A percentile compares a stretch with the other conserved stretches of the same genome.
Evolutionary conservation across 2,797 vertebrate species (phyloP).

Genomic region (Periophthalmus magnuspinnatus): DNA sequence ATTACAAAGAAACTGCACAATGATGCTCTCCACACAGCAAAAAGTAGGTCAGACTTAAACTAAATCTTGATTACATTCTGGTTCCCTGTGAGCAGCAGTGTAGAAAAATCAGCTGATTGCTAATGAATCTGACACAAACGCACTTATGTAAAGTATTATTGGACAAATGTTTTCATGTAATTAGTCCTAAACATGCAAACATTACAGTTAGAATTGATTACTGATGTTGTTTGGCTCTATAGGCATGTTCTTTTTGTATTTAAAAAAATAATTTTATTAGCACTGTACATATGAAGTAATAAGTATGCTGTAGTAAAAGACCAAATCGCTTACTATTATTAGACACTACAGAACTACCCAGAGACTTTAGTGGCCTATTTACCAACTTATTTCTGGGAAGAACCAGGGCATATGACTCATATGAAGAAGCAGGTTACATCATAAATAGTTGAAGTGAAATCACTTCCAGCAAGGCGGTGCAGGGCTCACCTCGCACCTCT

Average conservation of each 20-base stretch:
- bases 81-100: conserved; percentile 60
- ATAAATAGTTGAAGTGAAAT: conserved; percentile 51
- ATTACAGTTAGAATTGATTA: not conserved
- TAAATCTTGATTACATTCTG: conserved; percentile 63
- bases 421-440: conserved; percentile 58
- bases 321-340: conserved; percentile 4
- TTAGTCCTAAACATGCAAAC: conserved; percentile 13
- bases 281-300: not conserved
- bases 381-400: conserved; percentile 47
- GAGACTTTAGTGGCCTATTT: conserved; percentile 60
- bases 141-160: conserved; percentile 52
- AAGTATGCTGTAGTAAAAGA: conserved; percentile 4
- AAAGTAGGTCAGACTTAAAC: conserved; percentile 64
- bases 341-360: conserved; percentile 44
- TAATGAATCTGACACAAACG: conserved; percentile 51
- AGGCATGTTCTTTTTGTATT: not conserved
- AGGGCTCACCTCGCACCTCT: conserved; percentile 47
- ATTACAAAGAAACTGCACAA: conserved; percentile 66
- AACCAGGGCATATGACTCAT: conserved; percentile 65
- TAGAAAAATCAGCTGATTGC: conserved; percentile 60
- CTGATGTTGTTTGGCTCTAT: not conserved
- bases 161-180: conserved; percentile 50
- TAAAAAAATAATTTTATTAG: not conserved
- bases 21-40: conserved; percentile 45
- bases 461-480: conserved; percentile 33